These are phyloP conservation scores for Heliconius cydno DNA, from an alignment of 2,888 invertebrate species.

Conservation along the genomic window DNA sequence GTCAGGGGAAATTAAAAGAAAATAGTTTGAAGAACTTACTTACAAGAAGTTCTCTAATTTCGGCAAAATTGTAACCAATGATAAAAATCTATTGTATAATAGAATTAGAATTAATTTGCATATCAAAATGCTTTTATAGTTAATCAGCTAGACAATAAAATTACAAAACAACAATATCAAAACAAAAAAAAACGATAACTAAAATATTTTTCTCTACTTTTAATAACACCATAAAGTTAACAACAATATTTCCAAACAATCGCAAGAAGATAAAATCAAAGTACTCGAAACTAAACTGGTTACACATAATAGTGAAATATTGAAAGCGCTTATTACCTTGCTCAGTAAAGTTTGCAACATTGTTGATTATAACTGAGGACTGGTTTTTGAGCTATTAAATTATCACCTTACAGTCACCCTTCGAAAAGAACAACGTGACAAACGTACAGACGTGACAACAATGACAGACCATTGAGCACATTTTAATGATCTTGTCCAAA, in stretches of 20 bases:
- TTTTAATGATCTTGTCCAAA: constrained; percentile 73
- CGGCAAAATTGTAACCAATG: background rate
- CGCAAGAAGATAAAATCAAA: constrained; percentile 46
- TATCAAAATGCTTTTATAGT: background rate
- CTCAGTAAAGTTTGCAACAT: constrained; percentile 82
- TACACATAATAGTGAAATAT: constrained; percentile 50
- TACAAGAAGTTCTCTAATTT: background rate
- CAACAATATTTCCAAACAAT: constrained; percentile 46
- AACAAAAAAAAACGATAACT: constrained; percentile 42
- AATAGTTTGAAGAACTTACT: background rate
- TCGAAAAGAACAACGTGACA: constrained; percentile 55
- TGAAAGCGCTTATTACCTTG: constrained; percentile 75
- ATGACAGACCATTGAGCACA: constrained; percentile 64
- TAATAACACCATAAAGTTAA: constrained; percentile 47
- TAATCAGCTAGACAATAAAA: background rate
- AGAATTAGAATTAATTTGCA: background rate
- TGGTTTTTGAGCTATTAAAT: constrained; percentile 62
- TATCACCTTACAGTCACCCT: constrained; percentile 56
- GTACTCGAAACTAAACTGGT: constrained; percentile 46
- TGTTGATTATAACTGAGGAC: constrained; percentile 72
- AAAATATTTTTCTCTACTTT: constrained; percentile 47
- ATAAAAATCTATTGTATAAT: background rate
- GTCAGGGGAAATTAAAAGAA: background rate
- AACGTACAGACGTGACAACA: constrained; percentile 72
- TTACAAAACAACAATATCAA: constrained; percentile 27